A percentile compares a stretch with the other conserved stretches of the same genome.
Conservation (phyloP, 2,113 vertebrate genomes). For the Oplegnathus fasciatus region DNA sequence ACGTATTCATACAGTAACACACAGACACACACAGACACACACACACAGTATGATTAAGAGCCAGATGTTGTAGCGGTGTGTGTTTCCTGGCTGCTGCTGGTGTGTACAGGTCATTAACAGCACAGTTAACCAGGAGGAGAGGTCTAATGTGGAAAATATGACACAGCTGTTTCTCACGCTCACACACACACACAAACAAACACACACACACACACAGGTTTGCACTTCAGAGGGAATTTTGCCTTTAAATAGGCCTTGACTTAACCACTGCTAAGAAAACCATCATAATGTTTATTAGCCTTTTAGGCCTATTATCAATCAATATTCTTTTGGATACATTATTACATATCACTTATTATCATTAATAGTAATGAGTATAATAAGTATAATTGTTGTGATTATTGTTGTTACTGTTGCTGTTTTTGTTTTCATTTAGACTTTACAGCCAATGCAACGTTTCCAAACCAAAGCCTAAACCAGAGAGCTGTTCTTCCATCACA, state of each 20-base stretch:
- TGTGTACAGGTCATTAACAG: constrained; percentile 53
- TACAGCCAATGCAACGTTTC: too few relatives aligned
- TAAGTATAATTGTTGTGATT: background rate
- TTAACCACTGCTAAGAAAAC: background rate
- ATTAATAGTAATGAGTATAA: background rate
- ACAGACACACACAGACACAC: constrained; percentile 33
- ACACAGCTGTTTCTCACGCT: constrained; percentile 44
- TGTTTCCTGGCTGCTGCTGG: constrained; percentile 59
- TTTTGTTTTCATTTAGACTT: background rate
- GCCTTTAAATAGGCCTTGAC: background rate
- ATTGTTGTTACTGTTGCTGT: background rate
- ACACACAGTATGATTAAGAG: constrained; percentile 9
- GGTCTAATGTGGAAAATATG: constrained; percentile 73
- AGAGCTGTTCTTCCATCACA: too few relatives aligned
- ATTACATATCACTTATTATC: background rate
- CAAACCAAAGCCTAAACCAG: too few relatives aligned
- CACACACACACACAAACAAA: constrained; percentile 15
- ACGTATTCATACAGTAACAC: background rate
- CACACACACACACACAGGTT: background rate
- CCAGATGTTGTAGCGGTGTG: constrained; percentile 49
- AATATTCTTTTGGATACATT: background rate
- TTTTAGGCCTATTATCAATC: background rate
- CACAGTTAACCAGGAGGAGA: constrained; percentile 57
- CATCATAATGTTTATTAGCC: background rate
- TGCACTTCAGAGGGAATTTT: constrained; percentile 6